A percentile compares a stretch with the other conserved stretches of the same genome.
phyloP scores from a whole-genome alignment of 2,797 vertebrate genomes.

The Pantherophis alleghaniensis region DNA sequence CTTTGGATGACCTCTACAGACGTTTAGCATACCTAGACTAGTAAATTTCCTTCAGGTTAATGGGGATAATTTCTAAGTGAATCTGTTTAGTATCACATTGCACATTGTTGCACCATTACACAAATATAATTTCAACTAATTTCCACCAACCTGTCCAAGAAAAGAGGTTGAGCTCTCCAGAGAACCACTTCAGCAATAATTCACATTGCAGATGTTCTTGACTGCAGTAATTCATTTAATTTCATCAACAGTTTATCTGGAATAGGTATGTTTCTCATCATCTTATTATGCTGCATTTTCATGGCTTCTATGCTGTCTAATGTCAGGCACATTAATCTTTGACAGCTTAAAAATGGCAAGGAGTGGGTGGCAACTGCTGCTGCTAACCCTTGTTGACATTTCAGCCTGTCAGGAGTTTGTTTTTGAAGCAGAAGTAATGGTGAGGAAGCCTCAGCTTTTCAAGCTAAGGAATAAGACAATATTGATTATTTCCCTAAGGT shows the following conservation, averaged over 20 bases:
- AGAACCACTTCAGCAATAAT: constrained; percentile 54
- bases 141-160: constrained; percentile 44
- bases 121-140: neutral
- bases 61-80: neutral
- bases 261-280: constrained; percentile 56
- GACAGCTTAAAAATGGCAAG: constrained; percentile 46
- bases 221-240: constrained; percentile 59
- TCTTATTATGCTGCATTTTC: constrained; percentile 57
- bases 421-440: constrained; percentile 25
- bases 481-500: constrained; percentile 13
- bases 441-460: constrained; percentile 34
- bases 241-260: constrained; percentile 55
- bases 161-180: constrained; percentile 53
- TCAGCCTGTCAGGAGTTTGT: constrained; percentile 32
- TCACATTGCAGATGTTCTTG: constrained; percentile 46
- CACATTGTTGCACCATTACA: neutral
- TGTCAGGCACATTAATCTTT: constrained; percentile 50
- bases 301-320: constrained; percentile 49
- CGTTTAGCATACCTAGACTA: neutral
- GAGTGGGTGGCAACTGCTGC: constrained; percentile 33
- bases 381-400: constrained; percentile 44
- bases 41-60: neutral
- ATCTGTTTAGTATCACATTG: neutral
- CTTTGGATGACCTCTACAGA: neutral
- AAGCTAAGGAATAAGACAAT: neutral